phyloP scores from a whole-genome alignment of 2,888 invertebrate species.

The Gari tellinella region DNA sequence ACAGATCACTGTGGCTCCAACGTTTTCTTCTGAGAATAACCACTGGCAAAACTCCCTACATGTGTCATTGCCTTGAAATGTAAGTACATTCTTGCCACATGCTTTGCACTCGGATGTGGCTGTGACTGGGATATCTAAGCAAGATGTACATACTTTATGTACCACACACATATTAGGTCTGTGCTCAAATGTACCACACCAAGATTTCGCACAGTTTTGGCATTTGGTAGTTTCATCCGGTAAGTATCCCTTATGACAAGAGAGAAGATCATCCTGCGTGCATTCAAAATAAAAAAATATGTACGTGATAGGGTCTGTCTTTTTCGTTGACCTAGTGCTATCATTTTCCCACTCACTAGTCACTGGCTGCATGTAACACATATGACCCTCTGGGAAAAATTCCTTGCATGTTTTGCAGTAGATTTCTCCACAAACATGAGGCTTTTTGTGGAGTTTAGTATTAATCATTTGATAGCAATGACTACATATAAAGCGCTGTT shows the following conservation, averaged over 20 bases:
- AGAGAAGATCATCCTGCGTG: slow-evolving; percentile 12
- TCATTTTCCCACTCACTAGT: background rate
- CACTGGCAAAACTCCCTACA: slow-evolving; percentile 25
- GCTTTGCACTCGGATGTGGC: background rate
- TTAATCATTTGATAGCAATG: background rate
- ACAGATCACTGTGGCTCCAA: slow-evolving; percentile 19
- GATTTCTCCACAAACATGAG: background rate
- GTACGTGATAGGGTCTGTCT: background rate
- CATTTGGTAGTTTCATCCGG: slow-evolving; percentile 1
- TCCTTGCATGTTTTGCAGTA: too few species aligned
- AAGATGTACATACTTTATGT: slow-evolving; percentile 24
- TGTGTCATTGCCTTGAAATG: slow-evolving; percentile 24
- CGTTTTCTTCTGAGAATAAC: slow-evolving; percentile 29
- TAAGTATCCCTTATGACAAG: slow-evolving; percentile 13
- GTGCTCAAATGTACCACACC: slow-evolving; percentile 33
- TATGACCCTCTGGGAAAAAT: background rate
- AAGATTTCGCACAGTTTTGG: slow-evolving; percentile 9
- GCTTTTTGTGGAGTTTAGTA: background rate
- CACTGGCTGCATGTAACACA: background rate
- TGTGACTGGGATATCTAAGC: slow-evolving; percentile 4
- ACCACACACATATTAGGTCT: slow-evolving; percentile 46
- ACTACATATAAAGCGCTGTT: background rate
- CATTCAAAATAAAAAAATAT: background rate
- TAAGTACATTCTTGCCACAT: slow-evolving; percentile 20
- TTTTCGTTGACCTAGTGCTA: background rate